Evolutionary conservation across 2,888 invertebrate species (phyloP).

Genomic region (Macroteleia sp.): DNA sequence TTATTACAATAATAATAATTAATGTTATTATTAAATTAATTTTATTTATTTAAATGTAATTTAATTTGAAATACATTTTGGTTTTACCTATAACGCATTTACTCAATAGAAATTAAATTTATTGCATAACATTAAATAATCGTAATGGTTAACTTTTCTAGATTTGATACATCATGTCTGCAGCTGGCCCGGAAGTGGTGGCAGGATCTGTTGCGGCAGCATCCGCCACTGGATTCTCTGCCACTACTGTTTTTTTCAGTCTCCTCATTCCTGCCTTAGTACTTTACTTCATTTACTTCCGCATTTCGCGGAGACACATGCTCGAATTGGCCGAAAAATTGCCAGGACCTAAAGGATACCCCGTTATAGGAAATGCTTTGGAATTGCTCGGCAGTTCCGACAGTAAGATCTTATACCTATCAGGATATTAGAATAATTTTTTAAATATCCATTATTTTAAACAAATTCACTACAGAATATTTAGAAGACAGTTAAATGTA

Average conservation of each 20-base stretch:
- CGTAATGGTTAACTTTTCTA: too few relatives aligned
- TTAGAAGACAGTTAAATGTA: too few relatives aligned
- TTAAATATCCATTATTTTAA: too few relatives aligned
- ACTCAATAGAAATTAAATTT: too few relatives aligned
- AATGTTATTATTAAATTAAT: too few relatives aligned
- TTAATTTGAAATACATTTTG: too few relatives aligned
- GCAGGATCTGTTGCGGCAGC: slow-evolving; percentile 79
- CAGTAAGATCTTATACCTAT: slow-evolving; percentile 85
- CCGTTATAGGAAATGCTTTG: slow-evolving; percentile 90
- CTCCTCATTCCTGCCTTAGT: slow-evolving; percentile 89
- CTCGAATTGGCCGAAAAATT: slow-evolving; percentile 89
- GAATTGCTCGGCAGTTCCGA: slow-evolving; percentile 90
- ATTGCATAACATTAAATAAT: too few relatives aligned
- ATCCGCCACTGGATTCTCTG: slow-evolving; percentile 85
- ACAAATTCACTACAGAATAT: too few relatives aligned
- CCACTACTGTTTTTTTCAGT: slow-evolving; percentile 89
- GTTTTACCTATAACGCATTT: too few relatives aligned
- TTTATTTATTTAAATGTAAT: too few relatives aligned
- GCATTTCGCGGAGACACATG: slow-evolving; percentile 89
- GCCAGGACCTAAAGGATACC: slow-evolving; percentile 89
- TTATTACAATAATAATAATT: too few relatives aligned
- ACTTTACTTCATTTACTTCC: slow-evolving; percentile 91
- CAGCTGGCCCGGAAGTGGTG: slow-evolving; percentile 80
- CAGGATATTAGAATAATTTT: too few relatives aligned
- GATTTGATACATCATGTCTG: slow-evolving; percentile 73